Evolutionary conservation across 2,797 vertebrate species (phyloP), one percentile per base, ranked within the genome.

Genomic region (Ptychobarbus kaznakovi): DNA sequence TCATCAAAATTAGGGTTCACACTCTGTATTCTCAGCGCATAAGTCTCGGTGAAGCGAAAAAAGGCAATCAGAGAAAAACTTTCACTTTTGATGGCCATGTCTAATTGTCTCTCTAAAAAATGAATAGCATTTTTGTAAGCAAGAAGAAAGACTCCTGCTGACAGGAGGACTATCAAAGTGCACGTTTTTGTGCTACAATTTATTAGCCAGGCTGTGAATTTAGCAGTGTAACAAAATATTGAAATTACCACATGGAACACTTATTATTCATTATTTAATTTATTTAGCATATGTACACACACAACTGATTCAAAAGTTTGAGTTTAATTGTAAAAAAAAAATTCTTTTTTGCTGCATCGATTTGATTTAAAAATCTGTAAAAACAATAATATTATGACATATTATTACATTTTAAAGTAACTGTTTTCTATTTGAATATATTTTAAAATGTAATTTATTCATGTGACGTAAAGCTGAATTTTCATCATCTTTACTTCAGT

Each of bases 31-130:
- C 91, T 85, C 86, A 61, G 86, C 58, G 83, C 90, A 90, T 91
- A 92, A 92, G 91, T 93, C 91, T 91, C 86, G 46, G 53, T 91
- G 89, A 91, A 92, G 92, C 89, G 44, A 88, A 87, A 92, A 87
- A 92, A 88, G 91, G 89, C 86, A 3, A 44, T 77, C 82, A 90
- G 82, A 85, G 89, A 89, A 89, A 82, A 90, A 90, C 92, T 91
- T 94, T 94, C 93, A 92, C 88, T 87, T 89, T 87, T 70, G 88
- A 89, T 87, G 90, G 87, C 93, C 93, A 92, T 95, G 92, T 94
- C 94, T 94, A 95, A 95, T 95, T 93, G 92, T 90, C 89, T 40
- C 92, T 86, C 87, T 93, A 85, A 93, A 92, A 93, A 94, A 93
- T 94, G 93, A 95, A 94, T 87, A 90, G 81, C 58, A 88, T 92